These are phyloP conservation scores for Sciurus vulgaris DNA, from an alignment of 2,797 vertebrate species.

Conservation along the genomic window DNA sequence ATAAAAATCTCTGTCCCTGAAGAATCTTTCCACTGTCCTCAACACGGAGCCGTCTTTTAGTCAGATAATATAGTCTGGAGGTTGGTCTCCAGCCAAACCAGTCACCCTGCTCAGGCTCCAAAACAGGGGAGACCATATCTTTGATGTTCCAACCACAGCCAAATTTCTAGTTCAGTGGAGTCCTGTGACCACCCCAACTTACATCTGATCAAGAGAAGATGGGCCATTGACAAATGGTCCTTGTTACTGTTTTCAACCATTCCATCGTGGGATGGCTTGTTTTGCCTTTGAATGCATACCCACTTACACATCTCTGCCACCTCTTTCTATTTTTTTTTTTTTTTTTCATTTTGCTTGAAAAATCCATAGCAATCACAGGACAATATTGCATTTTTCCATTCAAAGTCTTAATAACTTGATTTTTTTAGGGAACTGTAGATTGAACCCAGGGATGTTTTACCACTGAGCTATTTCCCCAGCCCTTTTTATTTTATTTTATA, in stretches of 20 bases:
- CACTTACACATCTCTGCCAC: rapidly evolving
- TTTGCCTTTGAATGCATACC: neutral
- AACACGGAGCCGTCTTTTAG: neutral
- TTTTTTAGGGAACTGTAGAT: too few species aligned
- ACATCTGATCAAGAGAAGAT: neutral
- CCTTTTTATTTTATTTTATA: too few species aligned
- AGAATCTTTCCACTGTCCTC: neutral
- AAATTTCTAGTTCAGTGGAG: neutral
- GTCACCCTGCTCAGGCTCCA: rapidly evolving
- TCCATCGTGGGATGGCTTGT: neutral
- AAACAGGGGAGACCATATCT: neutral
- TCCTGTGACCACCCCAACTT: neutral
- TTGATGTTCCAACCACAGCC: neutral
- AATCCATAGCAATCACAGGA: neutral
- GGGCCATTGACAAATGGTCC: neutral
- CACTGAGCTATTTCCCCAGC: too few species aligned
- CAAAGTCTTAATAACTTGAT: neutral
- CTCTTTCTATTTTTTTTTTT: neutral
- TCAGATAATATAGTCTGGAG: neutral
- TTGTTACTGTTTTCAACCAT: neutral
- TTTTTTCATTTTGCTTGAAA: neutral
- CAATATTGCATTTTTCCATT: neutral
- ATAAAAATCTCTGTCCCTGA: neutral
- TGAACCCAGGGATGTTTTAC: too few species aligned
- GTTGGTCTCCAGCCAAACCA: neutral